Conservation (phyloP, 92 coral and sea anemone species). For the Epizoanthus scotinus region DNA sequence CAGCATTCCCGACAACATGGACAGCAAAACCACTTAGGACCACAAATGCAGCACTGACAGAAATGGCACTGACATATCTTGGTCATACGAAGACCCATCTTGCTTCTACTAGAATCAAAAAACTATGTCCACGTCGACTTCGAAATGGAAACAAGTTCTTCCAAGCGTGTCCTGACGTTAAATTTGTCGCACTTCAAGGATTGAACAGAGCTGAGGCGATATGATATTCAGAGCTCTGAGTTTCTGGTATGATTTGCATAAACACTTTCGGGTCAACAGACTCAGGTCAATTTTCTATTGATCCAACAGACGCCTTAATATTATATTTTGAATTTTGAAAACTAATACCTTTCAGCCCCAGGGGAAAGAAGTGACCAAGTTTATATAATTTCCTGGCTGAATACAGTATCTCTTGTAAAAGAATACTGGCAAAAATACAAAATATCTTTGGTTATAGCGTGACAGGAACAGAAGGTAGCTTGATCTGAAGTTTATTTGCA, state of each 20-base stretch:
- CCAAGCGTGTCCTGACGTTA: no score
- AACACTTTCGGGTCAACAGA: slow-evolving; percentile 30
- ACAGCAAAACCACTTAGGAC: slow-evolving; percentile 73
- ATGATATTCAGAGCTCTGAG: slow-evolving; percentile 1
- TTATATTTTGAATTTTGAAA: neutral
- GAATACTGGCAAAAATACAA: neutral
- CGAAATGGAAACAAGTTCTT: no score
- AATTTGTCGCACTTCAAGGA: neutral
- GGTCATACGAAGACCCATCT: slow-evolving; percentile 82
- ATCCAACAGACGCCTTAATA: neutral
- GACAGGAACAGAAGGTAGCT: neutral
- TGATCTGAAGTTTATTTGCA: slow-evolving; percentile 21
- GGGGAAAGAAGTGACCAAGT: neutral
- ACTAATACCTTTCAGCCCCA: neutral
- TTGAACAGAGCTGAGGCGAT: neutral
- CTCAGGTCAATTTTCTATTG: slow-evolving; percentile 25
- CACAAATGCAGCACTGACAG: slow-evolving; percentile 79
- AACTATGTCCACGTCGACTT: neutral
- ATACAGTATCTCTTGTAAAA: neutral
- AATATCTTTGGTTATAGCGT: neutral
- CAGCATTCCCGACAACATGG: slow-evolving; percentile 76
- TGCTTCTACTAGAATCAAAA: neutral
- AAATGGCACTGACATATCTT: slow-evolving; percentile 81
- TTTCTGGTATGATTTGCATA: slow-evolving; percentile 24
- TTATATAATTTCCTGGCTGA: neutral